Base-by-base conservation (phyloP, 1,140 invertebrate species). In the Lordiphosa clarofinis region DNA sequence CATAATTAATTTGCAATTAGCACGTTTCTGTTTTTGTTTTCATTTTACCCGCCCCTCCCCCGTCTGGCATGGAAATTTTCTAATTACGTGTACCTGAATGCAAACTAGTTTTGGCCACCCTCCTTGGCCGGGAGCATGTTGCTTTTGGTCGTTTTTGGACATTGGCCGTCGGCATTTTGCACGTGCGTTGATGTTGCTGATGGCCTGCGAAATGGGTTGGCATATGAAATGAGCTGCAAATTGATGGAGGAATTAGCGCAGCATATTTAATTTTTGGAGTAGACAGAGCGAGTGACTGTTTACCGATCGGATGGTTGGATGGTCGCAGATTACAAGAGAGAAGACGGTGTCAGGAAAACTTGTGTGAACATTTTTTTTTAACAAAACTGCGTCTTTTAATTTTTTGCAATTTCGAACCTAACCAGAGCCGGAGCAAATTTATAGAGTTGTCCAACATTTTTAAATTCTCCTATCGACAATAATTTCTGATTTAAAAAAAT, bases 1-100 rank as follows among this genome's bases (percentile, higher is more conserved):
- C 86, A 88, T 88, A 88, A 88, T 88, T 88, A 88, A 88, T 88
- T 84, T 87, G 86, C 86, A 87, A 86, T 88, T 88, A 88, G 86
- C 86, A 88, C 86, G 86, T 84, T 87, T 67, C 78, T 86, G 81
- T 79, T 88, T 87, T 87, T 86, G 86, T 82, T 87, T 87, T 84
- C 76, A 64, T 78, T 70, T 66, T 65, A 58, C 68, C 60, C 64
- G 44, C 38, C 35, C 13, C 11, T 37, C 39, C 35, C 33, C 52
- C 39, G 44, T 40, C 28, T 13, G 37, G 55, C 55, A 61, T 56
- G 44, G 55, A 84, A 84, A 87, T 73, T 75, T 87, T 79, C 78
- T 84, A 87, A 87, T 84, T 81, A 86, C 63, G 56, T 55, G 56
- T 57, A 49, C 75, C 62, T 40, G 70, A 74, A 78, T 76, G 72